phyloP scores from a whole-genome alignment of 2,888 invertebrate species.

The Trichopria drosophilae region DNA sequence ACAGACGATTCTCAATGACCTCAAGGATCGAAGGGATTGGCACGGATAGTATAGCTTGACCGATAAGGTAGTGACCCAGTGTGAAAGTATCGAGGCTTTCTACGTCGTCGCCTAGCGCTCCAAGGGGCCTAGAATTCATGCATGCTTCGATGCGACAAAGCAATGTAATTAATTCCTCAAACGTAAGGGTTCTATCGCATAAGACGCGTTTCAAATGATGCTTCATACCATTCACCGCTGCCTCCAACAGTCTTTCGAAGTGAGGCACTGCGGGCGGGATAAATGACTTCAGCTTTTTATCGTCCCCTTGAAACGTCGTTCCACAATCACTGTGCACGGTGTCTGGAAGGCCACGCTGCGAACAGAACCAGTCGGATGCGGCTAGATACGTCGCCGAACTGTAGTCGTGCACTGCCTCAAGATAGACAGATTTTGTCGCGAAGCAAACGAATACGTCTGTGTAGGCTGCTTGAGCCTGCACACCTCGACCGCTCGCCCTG shows the following conservation, averaged over 20 bases:
- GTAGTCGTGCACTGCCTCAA: not conserved
- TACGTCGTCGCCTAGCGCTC: conserved; percentile 15
- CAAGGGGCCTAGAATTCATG: conserved; percentile 25
- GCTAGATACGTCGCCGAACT: not conserved
- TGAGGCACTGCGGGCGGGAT: conserved; percentile 16
- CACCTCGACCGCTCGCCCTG: too few relatives aligned
- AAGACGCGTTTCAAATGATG: conserved; percentile 36
- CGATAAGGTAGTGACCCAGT: conserved; percentile 40
- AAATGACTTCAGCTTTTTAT: conserved; percentile 8
- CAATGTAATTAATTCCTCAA: conserved; percentile 36
- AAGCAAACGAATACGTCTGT: too few relatives aligned
- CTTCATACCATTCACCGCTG: conserved; percentile 34
- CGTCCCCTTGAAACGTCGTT: conserved; percentile 1
- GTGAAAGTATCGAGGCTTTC: conserved; percentile 28
- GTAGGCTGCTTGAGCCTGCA: too few relatives aligned
- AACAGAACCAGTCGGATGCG: not conserved
- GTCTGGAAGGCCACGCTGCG: not conserved
- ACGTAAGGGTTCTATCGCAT: conserved; percentile 28
- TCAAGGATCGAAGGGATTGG: not conserved
- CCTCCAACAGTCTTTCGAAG: conserved; percentile 33
- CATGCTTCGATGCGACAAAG: conserved; percentile 28
- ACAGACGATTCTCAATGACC: not conserved
- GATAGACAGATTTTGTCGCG: not conserved
- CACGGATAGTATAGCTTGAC: too few relatives aligned
- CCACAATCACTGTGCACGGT: not conserved